phyloP scores from a whole-genome alignment of 2,113 vertebrate genomes.

The Sapayoa aenigma region DNA sequence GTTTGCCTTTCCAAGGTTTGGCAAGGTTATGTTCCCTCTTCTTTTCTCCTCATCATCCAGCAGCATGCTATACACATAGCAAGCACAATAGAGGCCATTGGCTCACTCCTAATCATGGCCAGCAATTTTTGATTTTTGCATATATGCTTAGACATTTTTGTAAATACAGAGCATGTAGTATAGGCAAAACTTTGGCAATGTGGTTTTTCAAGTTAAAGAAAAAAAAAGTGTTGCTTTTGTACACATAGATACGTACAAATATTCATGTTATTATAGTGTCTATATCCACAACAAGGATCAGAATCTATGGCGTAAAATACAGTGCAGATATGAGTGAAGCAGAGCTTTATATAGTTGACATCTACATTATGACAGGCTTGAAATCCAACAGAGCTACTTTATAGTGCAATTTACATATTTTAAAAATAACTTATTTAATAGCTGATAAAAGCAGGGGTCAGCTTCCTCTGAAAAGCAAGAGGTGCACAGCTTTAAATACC shows the following conservation, averaged over 20 bases:
- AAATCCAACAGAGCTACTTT: neutral
- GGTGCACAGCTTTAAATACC: slow-evolving; percentile 48
- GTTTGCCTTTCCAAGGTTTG: neutral
- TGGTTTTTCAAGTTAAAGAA: neutral
- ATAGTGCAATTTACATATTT: neutral
- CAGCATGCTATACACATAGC: neutral
- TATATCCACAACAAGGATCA: neutral
- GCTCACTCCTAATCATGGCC: neutral
- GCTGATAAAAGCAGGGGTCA: slow-evolving; percentile 61
- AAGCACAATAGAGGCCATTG: neutral
- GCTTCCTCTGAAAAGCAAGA: slow-evolving; percentile 46
- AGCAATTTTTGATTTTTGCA: neutral
- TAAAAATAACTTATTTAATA: slow-evolving; percentile 57
- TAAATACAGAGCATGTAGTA: neutral
- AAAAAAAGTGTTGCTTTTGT: neutral
- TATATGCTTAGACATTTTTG: neutral
- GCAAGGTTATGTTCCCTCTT: neutral
- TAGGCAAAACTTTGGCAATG: neutral
- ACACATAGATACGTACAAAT: neutral
- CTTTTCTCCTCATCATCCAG: neutral
- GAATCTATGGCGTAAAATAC: neutral
- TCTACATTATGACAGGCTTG: neutral
- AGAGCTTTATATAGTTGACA: neutral
- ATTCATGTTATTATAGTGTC: neutral
- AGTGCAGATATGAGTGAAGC: neutral